Base-by-base conservation (phyloP, 2,113 vertebrate genomes). In the Raphicerus campestris region DNA sequence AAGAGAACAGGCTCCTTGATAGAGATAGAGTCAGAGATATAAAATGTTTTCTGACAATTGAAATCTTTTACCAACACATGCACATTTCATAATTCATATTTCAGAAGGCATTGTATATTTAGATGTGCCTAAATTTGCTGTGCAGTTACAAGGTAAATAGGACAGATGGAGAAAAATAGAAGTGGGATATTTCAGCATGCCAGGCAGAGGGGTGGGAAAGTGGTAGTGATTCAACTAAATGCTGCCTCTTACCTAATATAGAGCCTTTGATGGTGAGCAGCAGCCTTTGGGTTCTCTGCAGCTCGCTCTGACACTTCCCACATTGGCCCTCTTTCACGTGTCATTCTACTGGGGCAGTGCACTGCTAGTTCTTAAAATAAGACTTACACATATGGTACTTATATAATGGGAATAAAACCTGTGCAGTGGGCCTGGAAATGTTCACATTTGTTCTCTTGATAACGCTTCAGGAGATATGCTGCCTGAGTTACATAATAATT, bases 141-240 rank as follows among this genome's bases (percentile, higher is more conserved):
- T 97, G 77, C 87, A 97, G 88, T 97, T 97, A 94, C 80, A 94
- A 97, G 97, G 97, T 98, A 98, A 98, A 97, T 97, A 97, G n/a
- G 96, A 98, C 97, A 98, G 95, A 97, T 95, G 94, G 96, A 91
- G 94, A 89, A 91, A 97, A 97, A 97, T 91, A 97, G 90, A 92
- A 97, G 90, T 94, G 88, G 80, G 90, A 87, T 96, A 92, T 95
- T 97, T 96, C 93, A 87, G 49, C 95, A 85, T 28, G 30, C 94
- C 94, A 93, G 80, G 96, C 88, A 96, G 86, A 96, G 91, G 96
- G 92, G 83, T 82, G 93, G 81, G 51, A 96, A 87, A 93, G 93
- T 78, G 92, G 92, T 88, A 96, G 93, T 96, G 97, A 98, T 94
- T 96, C 91, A 95, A 91, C 91, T 91, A 30, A 96, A 93, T 61